Base-by-base conservation (phyloP, 2,797 vertebrate species). In the Podarcis lilfordi region DNA sequence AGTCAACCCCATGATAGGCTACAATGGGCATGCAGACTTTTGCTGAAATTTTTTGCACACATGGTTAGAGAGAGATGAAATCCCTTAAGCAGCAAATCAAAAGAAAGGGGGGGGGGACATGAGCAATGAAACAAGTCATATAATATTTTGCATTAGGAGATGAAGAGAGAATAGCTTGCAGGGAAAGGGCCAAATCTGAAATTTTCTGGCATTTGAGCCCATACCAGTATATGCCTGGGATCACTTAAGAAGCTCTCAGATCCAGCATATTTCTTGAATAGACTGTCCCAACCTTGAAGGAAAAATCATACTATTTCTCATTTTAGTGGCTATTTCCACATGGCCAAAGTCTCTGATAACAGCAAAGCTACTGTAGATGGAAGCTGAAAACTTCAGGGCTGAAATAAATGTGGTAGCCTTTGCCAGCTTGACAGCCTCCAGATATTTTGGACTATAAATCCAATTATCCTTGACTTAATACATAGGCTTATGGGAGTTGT, bases 61-160 rank as follows among this genome's bases (percentile, higher is more conserved):
- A 66, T 69, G 85, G 85, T 55, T 89, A 75, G 86, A 55, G 40
- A 40, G 23, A 84, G 32, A 83, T 59, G 82, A 92, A 79, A 0
- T 87, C 9, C 11, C 4, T 29, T 86, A 88, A 85, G 37, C 3
- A 85, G 82, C 88, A 90, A 68, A 68, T 11, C 37, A 40, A 45
- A 76, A n/a, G 25, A 35, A 55, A 13, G 35, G 21, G 45, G 11
- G 17, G 21, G 19, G 17, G 21, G 32, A 19, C 19, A 29, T 23
- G 59, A 21, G 27, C 29, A 27, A 68, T 68, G 61, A 29, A 66
- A 40, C 15, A 59, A 74, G 15, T 59, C 0, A 88, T 29, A 90
- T 21, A 78, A 87, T 29, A 35, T 76, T 74, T 50, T 82, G 27
- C 15, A 45, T n/a, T 23, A 4, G n/a, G 29, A n/a, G 25, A 15